A percentile compares a stretch with the other conserved stretches of the same genome.
Conservation (phyloP, 1,140 invertebrate species). For the Tetramorium parvispinum region DNA sequence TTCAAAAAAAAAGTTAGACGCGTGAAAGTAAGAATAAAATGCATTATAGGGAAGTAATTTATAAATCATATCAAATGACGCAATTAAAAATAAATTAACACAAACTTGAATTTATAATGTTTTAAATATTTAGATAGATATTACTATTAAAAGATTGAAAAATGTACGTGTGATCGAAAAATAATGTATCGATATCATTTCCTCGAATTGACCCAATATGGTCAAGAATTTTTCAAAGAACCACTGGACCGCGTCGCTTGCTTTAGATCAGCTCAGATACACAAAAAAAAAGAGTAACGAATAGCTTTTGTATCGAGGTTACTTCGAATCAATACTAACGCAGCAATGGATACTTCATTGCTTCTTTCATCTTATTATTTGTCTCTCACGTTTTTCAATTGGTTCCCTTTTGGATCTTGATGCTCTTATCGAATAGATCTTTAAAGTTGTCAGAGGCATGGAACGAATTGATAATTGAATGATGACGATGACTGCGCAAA, state of each 20-base stretch:
- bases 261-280: slow-evolving; percentile 17
- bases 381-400: slow-evolving; percentile 37
- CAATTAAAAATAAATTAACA: not conserved
- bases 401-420: not conserved
- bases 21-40: not conserved
- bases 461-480: slow-evolving; percentile 30
- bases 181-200: not conserved
- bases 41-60: not conserved
- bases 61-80: not conserved
- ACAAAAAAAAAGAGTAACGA: slow-evolving; percentile 24
- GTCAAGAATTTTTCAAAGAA: slow-evolving; percentile 23
- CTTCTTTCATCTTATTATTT: slow-evolving; percentile 35
- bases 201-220: not conserved
- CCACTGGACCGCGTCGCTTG: not conserved
- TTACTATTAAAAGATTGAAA: not conserved
- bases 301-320: slow-evolving; percentile 24
- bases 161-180: not conserved
- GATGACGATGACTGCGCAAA: not conserved
- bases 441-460: not conserved
- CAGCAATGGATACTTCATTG: not conserved
- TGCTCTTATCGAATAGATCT: slow-evolving; percentile 8
- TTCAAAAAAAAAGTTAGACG: not conserved
- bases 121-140: not conserved
- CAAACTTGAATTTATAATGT: not conserved
- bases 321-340: slow-evolving; percentile 30